Evolutionary conservation across 2,888 invertebrate genomes (phyloP).

Genomic region (Melipona bicolor): DNA sequence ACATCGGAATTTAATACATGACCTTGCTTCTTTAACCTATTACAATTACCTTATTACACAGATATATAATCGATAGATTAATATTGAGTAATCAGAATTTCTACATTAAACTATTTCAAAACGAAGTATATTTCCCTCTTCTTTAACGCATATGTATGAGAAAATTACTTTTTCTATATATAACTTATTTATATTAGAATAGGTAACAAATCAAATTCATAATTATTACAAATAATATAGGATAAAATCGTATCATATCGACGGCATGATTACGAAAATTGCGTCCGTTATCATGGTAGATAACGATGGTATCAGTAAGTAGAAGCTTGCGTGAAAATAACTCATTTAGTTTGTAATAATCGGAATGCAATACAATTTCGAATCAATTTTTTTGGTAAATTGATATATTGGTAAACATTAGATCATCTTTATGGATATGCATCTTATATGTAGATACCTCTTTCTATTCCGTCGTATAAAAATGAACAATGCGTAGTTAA

Average conservation of each 20-base stretch:
- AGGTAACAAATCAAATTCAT: background rate
- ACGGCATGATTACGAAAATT: constrained; percentile 63
- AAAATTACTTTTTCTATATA: background rate
- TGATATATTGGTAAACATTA: constrained; percentile 12
- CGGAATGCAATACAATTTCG: constrained; percentile 39
- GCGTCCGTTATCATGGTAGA: constrained; percentile 56
- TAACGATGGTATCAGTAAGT: constrained; percentile 54
- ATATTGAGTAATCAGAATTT: constrained; percentile 7
- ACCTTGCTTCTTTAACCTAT: constrained; percentile 28
- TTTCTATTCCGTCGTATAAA: constrained; percentile 36
- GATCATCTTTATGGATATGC: constrained; percentile 49
- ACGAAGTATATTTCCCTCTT: background rate
- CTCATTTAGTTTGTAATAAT: constrained; percentile 42
- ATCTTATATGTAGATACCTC: constrained; percentile 42
- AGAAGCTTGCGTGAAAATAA: constrained; percentile 54
- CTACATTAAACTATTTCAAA: background rate
- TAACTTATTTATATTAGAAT: background rate
- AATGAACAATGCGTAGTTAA: constrained; percentile 28
- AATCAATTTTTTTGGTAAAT: constrained; percentile 30
- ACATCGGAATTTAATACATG: constrained; percentile 22
- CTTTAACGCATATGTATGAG: background rate
- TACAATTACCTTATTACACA: constrained; percentile 23
- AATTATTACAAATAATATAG: constrained; percentile 32
- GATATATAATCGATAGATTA: constrained; percentile 3
- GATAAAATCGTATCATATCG: constrained; percentile 35